A percentile compares a stretch with the other conserved stretches of the same genome.
These are phyloP conservation scores for Sus cebifrons DNA, from an alignment of 2,797 vertebrate species.

Conservation along the genomic window DNA sequence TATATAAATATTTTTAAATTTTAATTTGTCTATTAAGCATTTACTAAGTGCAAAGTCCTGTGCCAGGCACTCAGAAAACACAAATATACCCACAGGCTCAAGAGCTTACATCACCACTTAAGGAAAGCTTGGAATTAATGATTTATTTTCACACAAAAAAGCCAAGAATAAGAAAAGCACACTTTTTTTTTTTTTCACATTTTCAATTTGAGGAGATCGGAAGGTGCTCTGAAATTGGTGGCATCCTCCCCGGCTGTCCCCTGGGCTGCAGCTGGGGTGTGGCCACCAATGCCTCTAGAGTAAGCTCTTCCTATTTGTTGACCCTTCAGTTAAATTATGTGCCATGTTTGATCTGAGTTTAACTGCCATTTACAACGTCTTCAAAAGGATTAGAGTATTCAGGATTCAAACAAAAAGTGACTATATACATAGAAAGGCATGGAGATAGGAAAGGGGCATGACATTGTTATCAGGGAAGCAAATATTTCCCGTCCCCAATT, in stretches of 20 bases:
- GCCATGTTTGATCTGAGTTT: not conserved
- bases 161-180: conserved; percentile 9
- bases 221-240: not conserved
- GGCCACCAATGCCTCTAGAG: not conserved
- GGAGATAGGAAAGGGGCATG: not conserved
- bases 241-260: not conserved
- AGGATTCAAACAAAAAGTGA: conserved; percentile 54
- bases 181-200: not conserved
- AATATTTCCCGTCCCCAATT: conserved; percentile 10
- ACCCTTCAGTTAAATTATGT: not conserved
- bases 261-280: not conserved
- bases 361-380: not conserved
- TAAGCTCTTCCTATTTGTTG: not conserved
- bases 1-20: not conserved
- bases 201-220: not conserved
- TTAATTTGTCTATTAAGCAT: not conserved
- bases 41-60: not conserved
- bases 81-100: not conserved
- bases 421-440: not conserved
- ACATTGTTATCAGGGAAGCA: not conserved
- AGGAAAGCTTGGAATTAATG: not conserved
- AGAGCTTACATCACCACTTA: conserved; percentile 6
- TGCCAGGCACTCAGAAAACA: not conserved
- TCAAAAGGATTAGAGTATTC: conserved; percentile 8
- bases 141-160: not conserved